Base-by-base conservation (phyloP, 2,888 invertebrate genomes). In the Heliconius aoede region DNA sequence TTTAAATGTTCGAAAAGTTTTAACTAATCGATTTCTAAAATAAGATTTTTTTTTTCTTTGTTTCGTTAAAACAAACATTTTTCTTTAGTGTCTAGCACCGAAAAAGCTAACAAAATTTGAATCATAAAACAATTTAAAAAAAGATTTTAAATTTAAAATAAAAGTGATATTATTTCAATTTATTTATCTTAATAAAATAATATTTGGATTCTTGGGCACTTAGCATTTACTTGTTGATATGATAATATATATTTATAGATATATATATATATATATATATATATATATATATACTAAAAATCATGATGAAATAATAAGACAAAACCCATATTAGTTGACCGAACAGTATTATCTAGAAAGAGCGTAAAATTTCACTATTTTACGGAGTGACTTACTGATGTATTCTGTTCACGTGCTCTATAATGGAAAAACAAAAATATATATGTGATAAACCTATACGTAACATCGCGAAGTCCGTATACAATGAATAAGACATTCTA, bases 51-150 rank as follows among this genome's bases (percentile, higher is more conserved):
- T 69, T 7, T n/a, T n/a, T n/a, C 28, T 51, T 0, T 11, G 13
- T 55, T 13, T 69, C 61, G 51, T 61, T 46, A 61, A 74, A 62
- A 74, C 21, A 51, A 62, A 74, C 30, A 40, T 40, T 36, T 0
- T 36, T n/a, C 32, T 71, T 60, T 36, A 7, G 3, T 55, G 36
- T 60, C 30, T 18, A 21, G 46, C 46, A 46, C 18, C 46, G 46
- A 46, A 9, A 58, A 32, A 24, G 4, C 51, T 32, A 58, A 58
- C 24, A 58, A 58, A 72, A 26, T 3, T 24, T 58, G 8, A 18
- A n/a, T 51, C 30, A 5, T 68, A 28, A 9, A 68, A 28, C 4
- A 32, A 36, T 64, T 64, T 64, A 11, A 18, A 30, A 9, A 15
- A 61, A 9, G 24, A 58, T 58, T 58, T 24, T 58, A 13, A 24